Evolutionary conservation across 1,140 invertebrate genomes (phyloP), one percentile per base, ranked within the genome.

Genomic region (Bombus huntii): DNA sequence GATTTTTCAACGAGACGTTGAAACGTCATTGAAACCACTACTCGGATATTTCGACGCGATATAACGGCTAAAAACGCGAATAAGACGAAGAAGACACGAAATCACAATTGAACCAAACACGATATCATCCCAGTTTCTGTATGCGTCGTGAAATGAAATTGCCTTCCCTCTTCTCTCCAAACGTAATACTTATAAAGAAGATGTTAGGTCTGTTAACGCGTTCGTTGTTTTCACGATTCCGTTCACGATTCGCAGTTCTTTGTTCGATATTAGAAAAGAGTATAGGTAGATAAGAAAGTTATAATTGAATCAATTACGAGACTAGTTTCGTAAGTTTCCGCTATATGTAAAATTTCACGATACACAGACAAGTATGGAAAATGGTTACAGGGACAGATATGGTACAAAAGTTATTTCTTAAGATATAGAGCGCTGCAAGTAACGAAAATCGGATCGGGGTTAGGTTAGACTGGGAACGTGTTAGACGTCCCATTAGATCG

Each of bases 401-500:
- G 25, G 3, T 12, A 28, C 0, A 62, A 10, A 62, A 62, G 13
- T 62, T 13, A 62, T 62, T 62, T 28, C 28, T n/a, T n/a, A n/a
- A 4, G 2, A 28, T 9, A 3, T 22, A 10, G 8, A 62, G 0
- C 28, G 2, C 6, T 66, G 15, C 1, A 31, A 66, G 15, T 15
- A 65, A 31, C 6, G 65, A 31, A 62, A 62, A 12, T 62, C 3
- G 25, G 5, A 66, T 66, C 65, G 31, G 31, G 0, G 47, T 53
- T 53, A 53, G 47, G 5, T 53, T 18, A 31, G 5, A 53, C 18
- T 53, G 18, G 88, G 76, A 75, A 71, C 31, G 78, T 79, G 83
- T 90, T 81, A 81, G 83, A 89, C 88, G 88, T 70, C 75, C 89
- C 88, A 90, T 90, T 88, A 86, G 57, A 65, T 78, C 79, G 72